A percentile compares a stretch with the other conserved stretches of the same genome.
phyloP scores from a whole-genome alignment of 2,888 invertebrate genomes.

The Drosophila imparisetae region DNA sequence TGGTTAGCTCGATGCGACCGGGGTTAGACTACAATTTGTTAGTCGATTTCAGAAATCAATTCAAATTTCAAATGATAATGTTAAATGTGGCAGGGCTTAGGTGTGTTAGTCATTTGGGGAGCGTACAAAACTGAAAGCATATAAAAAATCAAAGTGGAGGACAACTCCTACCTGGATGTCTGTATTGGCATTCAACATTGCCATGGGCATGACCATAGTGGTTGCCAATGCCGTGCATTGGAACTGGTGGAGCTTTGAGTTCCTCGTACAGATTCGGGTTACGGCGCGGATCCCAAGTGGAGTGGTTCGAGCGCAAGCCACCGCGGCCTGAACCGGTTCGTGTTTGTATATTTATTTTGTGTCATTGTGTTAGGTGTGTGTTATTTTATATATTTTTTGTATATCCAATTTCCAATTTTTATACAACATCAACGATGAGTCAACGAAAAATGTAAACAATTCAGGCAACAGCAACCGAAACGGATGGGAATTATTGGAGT shows the following conservation, averaged over 20 bases:
- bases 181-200: conserved; percentile 83
- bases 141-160: conserved; percentile 26
- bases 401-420: conserved; percentile 71
- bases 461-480: conserved; percentile 62
- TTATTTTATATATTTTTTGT: conserved; percentile 31
- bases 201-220: conserved; percentile 82
- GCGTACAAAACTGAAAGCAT: conserved; percentile 28
- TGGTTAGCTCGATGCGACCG: conserved; percentile 48
- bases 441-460: conserved; percentile 55
- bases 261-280: conserved; percentile 93
- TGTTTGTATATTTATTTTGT: conserved; percentile 27
- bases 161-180: conserved; percentile 84
- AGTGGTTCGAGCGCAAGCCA: conserved; percentile 86
- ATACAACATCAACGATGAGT: conserved; percentile 71
- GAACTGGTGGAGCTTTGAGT: conserved; percentile 89
- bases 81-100: conserved; percentile 5
- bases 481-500: conserved; percentile 37
- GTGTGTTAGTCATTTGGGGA: conserved; percentile 39
- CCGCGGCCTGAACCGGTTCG: conserved; percentile 80
- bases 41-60: conserved; percentile 26
- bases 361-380: conserved; percentile 37
- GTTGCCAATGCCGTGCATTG: conserved; percentile 82
- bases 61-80: conserved; percentile 26
- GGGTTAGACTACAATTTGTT: conserved; percentile 59
- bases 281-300: conserved; percentile 95